Base-by-base conservation (phyloP, 2,113 vertebrate species). In the Seriola aureovittata region DNA sequence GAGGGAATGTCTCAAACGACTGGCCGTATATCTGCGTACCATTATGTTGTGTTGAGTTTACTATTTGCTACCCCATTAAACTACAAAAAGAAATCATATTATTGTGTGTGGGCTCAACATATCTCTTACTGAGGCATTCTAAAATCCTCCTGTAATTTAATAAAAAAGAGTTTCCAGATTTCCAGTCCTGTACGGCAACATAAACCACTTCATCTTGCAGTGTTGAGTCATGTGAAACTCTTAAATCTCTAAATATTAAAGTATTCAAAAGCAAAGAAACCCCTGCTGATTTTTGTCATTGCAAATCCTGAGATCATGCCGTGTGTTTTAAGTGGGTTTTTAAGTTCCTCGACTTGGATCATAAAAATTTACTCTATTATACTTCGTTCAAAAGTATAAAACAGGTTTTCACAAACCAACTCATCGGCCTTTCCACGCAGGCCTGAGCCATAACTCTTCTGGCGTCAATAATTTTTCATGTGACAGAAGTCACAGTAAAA, bases 401-500 rank as follows among this genome's bases (percentile, higher is more conserved):
- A 48, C 65, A 69, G 69, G 62, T 86, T 79, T 84, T 80, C 46
- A 32, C 46, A 71, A 67, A 80, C 62, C 71, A 10, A 55, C 71
- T 81, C 62, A 57, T 73, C 67, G 0, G n/a, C 58, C 19, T 88
- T 48, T 68, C 60, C 21, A 2, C 52, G 40, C 60, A 69, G n/a
- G 73, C 71, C 48, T 5, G 67, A 80, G 71, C 46, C 44, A 25
- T 80, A 78, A 88, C 38, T 92, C 73, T 72, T 78, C 13, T 82
- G 85, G 81, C 78, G 14, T 88, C 83, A 32, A 78, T 89, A 77
- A 70, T 78, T 78, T 86, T 77, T 81, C 69, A 81, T 81, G 46
- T 79, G 86, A 92, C 86, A 85, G 60, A 89, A 88, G 75, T 89
- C 78, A 34, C 58, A 84, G 82, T 82, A 68, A 79, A 82, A 73